Percentiles rank a stretch among this genome's conserved stretches.
These are phyloP conservation scores for Hemibagrus wyckioides DNA, from an alignment of 2,113 vertebrate species.

Conservation along the genomic window DNA sequence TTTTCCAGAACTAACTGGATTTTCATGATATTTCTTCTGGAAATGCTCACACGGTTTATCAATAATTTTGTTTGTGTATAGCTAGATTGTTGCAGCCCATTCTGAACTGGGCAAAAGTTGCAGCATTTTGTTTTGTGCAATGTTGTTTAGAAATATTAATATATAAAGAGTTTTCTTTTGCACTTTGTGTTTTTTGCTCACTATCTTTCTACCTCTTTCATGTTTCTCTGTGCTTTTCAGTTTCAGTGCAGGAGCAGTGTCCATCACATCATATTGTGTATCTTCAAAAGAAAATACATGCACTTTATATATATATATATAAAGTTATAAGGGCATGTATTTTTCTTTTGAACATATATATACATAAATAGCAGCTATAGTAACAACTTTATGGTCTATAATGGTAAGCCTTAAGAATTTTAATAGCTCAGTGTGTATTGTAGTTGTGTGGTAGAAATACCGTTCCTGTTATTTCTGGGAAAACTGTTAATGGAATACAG, in stretches of 20 bases:
- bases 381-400: background rate
- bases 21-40: background rate
- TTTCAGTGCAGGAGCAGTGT: background rate
- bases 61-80: background rate
- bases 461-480: slow-evolving; percentile 1
- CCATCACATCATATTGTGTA: background rate
- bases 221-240: background rate
- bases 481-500: background rate
- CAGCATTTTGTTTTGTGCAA: background rate
- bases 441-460: background rate
- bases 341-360: too few species aligned
- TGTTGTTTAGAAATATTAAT: background rate
- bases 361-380: background rate
- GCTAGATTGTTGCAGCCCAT: background rate
- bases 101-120: background rate
- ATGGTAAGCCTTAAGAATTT: background rate
- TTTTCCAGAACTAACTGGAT: background rate
- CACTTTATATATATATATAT: background rate
- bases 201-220: background rate
- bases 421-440: background rate
- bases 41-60: background rate
- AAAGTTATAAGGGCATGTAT: too few species aligned
- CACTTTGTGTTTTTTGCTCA: background rate
- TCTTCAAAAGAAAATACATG: background rate
- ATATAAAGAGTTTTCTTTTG: background rate